Percentiles rank a stretch among this genome's conserved stretches.
These are phyloP conservation scores for Noctilio leporinus DNA, from an alignment of 2,113 vertebrate species.

Conservation along the genomic window DNA sequence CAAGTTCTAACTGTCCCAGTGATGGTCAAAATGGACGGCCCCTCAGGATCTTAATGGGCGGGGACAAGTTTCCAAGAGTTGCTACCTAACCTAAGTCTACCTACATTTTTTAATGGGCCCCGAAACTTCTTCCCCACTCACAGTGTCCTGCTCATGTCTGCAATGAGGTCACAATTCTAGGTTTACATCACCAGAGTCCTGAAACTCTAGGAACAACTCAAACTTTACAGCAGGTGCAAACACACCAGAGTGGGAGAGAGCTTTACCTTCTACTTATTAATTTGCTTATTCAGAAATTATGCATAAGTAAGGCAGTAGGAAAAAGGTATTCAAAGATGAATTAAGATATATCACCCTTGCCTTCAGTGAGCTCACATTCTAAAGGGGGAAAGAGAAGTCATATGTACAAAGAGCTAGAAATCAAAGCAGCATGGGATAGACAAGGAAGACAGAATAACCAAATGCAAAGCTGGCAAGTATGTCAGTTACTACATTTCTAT, in stretches of 20 bases:
- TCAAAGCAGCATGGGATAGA: neutral
- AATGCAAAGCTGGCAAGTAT: neutral
- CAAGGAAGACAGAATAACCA: neutral
- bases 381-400: neutral
- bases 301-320: neutral
- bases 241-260: neutral
- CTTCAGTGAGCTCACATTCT: neutral
- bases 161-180: slow-evolving; percentile 66
- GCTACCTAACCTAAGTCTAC: slow-evolving; percentile 58
- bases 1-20: neutral
- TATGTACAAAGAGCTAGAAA: neutral
- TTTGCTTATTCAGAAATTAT: neutral
- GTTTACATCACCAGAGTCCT: slow-evolving; percentile 61
- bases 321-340: neutral
- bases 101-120: slow-evolving; percentile 66
- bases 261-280: neutral
- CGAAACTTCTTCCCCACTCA: slow-evolving; percentile 32
- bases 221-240: slow-evolving; percentile 22
- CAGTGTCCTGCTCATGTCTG: neutral
- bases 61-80: slow-evolving; percentile 15
- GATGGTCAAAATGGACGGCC: slow-evolving; percentile 3
- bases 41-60: slow-evolving; percentile 41
- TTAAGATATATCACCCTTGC: neutral
- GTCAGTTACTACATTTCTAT: neutral
- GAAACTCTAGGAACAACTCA: neutral